Conservation (phyloP, 2,113 vertebrate species). For the Pseudorhombus dupliciocellatus region DNA sequence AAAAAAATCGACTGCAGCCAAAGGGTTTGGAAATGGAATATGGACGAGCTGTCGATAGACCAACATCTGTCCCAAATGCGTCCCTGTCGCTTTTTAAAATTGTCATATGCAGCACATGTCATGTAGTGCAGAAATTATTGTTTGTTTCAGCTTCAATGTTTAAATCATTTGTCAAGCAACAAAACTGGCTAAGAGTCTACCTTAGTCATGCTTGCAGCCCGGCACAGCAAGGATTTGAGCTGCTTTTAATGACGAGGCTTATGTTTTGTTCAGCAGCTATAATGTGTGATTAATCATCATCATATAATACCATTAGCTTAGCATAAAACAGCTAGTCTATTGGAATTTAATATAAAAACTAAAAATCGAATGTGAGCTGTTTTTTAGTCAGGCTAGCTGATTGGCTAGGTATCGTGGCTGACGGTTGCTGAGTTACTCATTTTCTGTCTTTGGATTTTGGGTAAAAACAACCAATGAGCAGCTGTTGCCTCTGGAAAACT, state of each 20-base stretch:
- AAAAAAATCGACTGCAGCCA: conserved; percentile 14
- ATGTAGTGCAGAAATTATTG: neutral
- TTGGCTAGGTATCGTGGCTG: too few relatives aligned
- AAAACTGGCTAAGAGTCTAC: neutral
- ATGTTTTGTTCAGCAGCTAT: neutral
- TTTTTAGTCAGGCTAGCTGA: too few relatives aligned
- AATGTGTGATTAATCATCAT: neutral
- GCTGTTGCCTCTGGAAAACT: too few relatives aligned
- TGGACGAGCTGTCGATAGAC: conserved; percentile 32
- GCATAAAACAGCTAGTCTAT: too few relatives aligned
- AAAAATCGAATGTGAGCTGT: too few relatives aligned
- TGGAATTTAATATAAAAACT: too few relatives aligned
- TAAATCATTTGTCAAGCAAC: neutral
- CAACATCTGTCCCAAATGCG: conserved; percentile 17
- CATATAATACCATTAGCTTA: too few relatives aligned
- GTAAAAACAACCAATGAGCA: too few relatives aligned
- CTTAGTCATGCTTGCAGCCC: neutral
- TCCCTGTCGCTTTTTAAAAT: neutral
- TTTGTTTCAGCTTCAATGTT: conserved; percentile 2
- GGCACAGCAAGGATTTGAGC: neutral
- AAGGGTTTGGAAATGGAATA: conserved; percentile 20
- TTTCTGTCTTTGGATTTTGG: too few relatives aligned
- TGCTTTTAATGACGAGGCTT: neutral
- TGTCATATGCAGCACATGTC: conserved; percentile 10
- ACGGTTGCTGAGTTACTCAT: too few relatives aligned